Evolutionary conservation across 2,797 vertebrate species (phyloP).

Genomic region (Eurystomus glaucurus): DNA sequence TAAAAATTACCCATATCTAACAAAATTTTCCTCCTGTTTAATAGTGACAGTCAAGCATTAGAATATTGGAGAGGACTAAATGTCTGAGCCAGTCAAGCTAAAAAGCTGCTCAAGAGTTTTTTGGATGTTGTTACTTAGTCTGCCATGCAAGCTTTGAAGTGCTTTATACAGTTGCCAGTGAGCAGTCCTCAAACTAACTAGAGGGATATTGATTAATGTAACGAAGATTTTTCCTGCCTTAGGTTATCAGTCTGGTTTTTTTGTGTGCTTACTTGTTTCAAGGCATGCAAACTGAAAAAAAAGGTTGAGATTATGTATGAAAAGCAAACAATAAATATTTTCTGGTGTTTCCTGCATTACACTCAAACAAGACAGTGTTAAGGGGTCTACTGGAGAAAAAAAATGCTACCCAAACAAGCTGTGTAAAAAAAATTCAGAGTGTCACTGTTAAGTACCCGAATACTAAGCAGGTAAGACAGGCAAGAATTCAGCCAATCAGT

Average conservation of each 20-base stretch:
- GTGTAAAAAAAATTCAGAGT: neutral
- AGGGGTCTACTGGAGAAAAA: neutral
- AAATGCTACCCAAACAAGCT: neutral
- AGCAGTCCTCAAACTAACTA: neutral
- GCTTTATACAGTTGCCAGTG: neutral
- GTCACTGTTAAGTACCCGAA: neutral
- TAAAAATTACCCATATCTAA: neutral
- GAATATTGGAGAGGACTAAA: neutral
- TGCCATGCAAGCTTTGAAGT: neutral
- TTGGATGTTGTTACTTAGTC: neutral
- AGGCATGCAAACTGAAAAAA: neutral
- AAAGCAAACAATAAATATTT: neutral
- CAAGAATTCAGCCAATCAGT: neutral
- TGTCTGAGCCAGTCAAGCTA: neutral
- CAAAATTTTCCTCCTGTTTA: neutral
- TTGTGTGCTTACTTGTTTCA: neutral
- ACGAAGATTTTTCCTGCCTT: neutral
- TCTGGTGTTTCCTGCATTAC: neutral
- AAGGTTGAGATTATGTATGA: neutral
- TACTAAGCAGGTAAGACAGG: neutral
- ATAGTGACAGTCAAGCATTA: neutral
- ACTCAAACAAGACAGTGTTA: neutral
- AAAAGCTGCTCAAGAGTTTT: neutral
- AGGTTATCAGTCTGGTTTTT: neutral
- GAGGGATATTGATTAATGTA: neutral